phyloP scores from a whole-genome alignment of 2,888 invertebrate genomes.

The Orthosia gracilis region DNA sequence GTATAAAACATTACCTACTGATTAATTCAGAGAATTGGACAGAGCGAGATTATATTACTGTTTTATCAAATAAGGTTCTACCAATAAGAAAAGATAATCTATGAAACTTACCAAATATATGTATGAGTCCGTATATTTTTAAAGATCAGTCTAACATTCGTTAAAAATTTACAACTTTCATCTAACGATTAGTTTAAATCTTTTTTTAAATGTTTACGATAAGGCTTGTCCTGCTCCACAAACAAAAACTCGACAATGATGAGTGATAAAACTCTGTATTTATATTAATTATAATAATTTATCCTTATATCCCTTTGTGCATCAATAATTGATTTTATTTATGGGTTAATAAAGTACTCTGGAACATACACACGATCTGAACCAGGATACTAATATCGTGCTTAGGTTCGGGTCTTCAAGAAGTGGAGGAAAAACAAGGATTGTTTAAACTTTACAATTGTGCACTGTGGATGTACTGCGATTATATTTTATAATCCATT shows the following conservation, averaged over 20 bases:
- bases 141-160: slow-evolving; percentile 91
- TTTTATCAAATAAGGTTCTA: slow-evolving; percentile 75
- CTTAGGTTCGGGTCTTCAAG: slow-evolving; percentile 29
- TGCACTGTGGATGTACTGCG: slow-evolving; percentile 36
- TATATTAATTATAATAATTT: slow-evolving; percentile 43
- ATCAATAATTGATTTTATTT: slow-evolving; percentile 55
- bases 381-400: slow-evolving; percentile 41
- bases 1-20: slow-evolving; percentile 83
- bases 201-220: slow-evolving; percentile 73
- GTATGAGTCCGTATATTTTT: slow-evolving; percentile 87
- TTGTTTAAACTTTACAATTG: slow-evolving; percentile 20
- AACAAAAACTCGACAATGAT: slow-evolving; percentile 60
- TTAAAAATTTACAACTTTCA: slow-evolving; percentile 85
- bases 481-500: slow-evolving; percentile 20
- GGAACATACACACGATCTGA: slow-evolving; percentile 40
- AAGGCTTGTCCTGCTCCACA: slow-evolving; percentile 76
- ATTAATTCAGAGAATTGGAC: slow-evolving; percentile 82
- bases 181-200: slow-evolving; percentile 75
- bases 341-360: slow-evolving; percentile 21
- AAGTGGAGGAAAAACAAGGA: slow-evolving; percentile 41
- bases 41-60: slow-evolving; percentile 79
- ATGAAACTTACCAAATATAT: slow-evolving; percentile 83
- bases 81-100: slow-evolving; percentile 79
- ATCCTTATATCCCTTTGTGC: slow-evolving; percentile 50
- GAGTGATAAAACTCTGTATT: slow-evolving; percentile 48